A percentile compares a stretch with the other conserved stretches of the same genome.
phyloP scores from a whole-genome alignment of 1,140 invertebrate species.

The Acromyrmex charruanus region DNA sequence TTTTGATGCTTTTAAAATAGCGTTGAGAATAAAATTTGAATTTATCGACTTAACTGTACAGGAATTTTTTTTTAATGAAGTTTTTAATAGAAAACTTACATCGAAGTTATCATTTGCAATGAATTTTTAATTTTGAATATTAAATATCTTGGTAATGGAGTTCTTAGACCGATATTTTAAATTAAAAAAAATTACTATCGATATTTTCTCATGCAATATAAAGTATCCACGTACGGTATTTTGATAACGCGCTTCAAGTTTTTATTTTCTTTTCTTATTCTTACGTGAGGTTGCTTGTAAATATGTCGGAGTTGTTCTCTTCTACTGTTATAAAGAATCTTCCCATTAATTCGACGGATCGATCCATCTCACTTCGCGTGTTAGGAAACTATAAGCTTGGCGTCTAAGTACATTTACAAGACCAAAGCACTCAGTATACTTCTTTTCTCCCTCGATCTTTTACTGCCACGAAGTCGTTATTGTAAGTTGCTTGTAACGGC shows the following conservation, averaged over 20 bases:
- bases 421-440: constrained; percentile 42
- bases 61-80: neutral
- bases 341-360: constrained; percentile 43
- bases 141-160: constrained; percentile 15
- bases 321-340: constrained; percentile 17
- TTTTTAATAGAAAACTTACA: constrained; percentile 20
- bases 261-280: neutral
- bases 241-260: neutral
- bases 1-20: constrained; percentile 20
- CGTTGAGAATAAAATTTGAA: constrained; percentile 31
- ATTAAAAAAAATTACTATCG: neutral
- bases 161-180: neutral
- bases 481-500: constrained; percentile 39
- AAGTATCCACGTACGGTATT: neutral
- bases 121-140: neutral
- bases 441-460: constrained; percentile 38
- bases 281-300: constrained; percentile 2
- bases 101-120: neutral
- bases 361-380: constrained; percentile 45
- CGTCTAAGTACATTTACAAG: constrained; percentile 46
- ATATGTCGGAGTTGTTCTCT: neutral
- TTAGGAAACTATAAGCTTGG: constrained; percentile 51
- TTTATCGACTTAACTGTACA: neutral
- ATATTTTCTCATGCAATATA: neutral
- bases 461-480: constrained; percentile 38